Evolutionary conservation across 64 coral and sea anemone genomes (phyloP), one percentile per base, ranked within the genome.

Genomic region (Catalaphyllia jardinei): DNA sequence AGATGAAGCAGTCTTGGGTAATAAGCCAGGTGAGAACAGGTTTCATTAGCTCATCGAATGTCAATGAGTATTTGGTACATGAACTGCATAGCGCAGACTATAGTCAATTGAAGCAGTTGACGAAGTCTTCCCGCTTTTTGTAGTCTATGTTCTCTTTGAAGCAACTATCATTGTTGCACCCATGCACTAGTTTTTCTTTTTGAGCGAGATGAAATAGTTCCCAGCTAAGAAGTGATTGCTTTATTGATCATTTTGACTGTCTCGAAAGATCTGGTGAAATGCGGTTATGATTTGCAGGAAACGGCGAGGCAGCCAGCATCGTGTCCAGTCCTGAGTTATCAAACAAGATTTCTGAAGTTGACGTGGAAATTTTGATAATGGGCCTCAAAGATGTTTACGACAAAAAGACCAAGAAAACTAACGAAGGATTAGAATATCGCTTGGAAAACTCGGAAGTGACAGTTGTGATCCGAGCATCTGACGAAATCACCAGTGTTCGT

Each of bases 371-470:
- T n/a, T 59, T 79, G 75, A 89, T 89, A 67, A 65, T 65, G 75
- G 74, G 77, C 31, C 31, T 89, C 27, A 89, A 89, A 59, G 74
- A 69, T 78, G 76, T 89, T 52, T 89, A 89, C 42, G 35, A 63
- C 24, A 89, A 89, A 67, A 89, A 89, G 75, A 89, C 87, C 5
- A 78, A 64, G 35, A 89, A 77, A 71, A 89, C 87, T 19, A 33
- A 63, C 5, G 19, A 76, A 14, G 87, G 87, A 51, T 69, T 89
- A 29, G 76, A 78, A 52, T 79, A 89, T 67, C 35, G 30, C n/a
- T 89, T 89, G 74, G 62, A 65, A 29, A 39, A 89, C 31, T 89
- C 87, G 16, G 24, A 79, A 61, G 87, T 89, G 25, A 62, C 57
- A 20, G 46, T 67, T 27, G 59, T 55, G 31, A 22, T 79, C 3